Conservation (phyloP, 1,140 invertebrate genomes). For the Campodea augens region DNA sequence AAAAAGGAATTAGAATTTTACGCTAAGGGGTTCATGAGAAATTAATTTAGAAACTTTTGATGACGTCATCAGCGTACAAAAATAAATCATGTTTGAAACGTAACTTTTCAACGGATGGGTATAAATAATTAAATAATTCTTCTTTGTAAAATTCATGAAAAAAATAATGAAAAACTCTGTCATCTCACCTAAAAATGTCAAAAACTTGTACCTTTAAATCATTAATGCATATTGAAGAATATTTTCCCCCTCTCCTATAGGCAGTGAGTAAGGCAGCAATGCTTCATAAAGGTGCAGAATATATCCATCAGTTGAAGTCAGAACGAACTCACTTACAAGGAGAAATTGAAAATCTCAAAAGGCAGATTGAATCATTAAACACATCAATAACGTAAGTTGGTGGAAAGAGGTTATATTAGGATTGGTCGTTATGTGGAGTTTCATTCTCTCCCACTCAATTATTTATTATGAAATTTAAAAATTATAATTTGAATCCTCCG, state of each 20-base stretch:
- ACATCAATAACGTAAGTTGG: conserved; percentile 57
- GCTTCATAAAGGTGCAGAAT: conserved; percentile 90
- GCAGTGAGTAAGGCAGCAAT: conserved; percentile 85
- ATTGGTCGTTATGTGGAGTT: neutral
- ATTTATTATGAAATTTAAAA: neutral
- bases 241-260: conserved; percentile 13
- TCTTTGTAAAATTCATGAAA: no score
- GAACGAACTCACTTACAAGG: conserved; percentile 73
- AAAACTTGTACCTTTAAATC: no score
- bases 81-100: no score
- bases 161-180: no score
- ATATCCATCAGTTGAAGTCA: conserved; percentile 70
- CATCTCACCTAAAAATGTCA: no score
- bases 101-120: no score
- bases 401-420: neutral
- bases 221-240: no score
- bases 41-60: no score
- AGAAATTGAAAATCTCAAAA: conserved; percentile 65
- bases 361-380: conserved; percentile 79
- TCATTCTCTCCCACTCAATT: conserved; percentile 4
- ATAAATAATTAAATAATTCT: no score
- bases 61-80: no score
- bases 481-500: neutral
- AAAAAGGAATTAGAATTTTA: no score
- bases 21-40: no score